Base-by-base conservation (phyloP, 2,113 vertebrate species). In the Sphyrna mokarran region DNA sequence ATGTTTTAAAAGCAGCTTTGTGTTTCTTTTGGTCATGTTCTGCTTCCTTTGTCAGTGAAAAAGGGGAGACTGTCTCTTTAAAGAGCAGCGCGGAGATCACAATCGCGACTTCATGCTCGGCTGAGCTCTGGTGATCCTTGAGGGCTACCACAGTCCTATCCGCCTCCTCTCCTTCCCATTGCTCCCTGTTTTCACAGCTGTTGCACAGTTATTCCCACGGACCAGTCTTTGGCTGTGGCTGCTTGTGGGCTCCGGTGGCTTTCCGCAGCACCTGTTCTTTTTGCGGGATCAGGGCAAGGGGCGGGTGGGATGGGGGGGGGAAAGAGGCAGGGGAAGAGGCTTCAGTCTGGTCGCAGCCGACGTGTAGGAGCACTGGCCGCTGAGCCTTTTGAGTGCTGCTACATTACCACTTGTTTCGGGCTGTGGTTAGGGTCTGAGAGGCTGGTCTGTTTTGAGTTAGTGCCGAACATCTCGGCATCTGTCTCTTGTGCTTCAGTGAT, bases 121-220 rank as follows among this genome's bases (percentile, higher is more conserved):
- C n/a, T 22, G 96, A 95, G 95, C 95, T 96, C 96, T 96, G 96
- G 95, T 96, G 76, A 90, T 91, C 96, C 95, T 91, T 96, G 22
- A 94, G 95, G 86, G 96, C 76, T 33, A 86, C 91, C 86, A 95
- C 95, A 76, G 69, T 78, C 43, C 96, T 96, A 96, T 54, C 0
- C 0, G 94, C 91, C 69, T 91, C 66, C 80, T 72, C 68, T 96
- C 68, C 96, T 96, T 96, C 97, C 96, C 96, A 96, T 95, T 16
- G 78, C 83, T 95, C 95, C 80, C 95, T 97, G 96, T 97, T 97
- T 97, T 97, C 87, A 96, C 97, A 97, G 97, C 97, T 97, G 97
- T 96, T 95, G 95, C 95, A 0, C 87, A 95, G 96, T 96, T 5
- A 0, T 96, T 96, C 96, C 96, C 96, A 96, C 96, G 63, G 80